Base-by-base conservation (phyloP, 2,797 vertebrate genomes). In the Myripristis jacobus region DNA sequence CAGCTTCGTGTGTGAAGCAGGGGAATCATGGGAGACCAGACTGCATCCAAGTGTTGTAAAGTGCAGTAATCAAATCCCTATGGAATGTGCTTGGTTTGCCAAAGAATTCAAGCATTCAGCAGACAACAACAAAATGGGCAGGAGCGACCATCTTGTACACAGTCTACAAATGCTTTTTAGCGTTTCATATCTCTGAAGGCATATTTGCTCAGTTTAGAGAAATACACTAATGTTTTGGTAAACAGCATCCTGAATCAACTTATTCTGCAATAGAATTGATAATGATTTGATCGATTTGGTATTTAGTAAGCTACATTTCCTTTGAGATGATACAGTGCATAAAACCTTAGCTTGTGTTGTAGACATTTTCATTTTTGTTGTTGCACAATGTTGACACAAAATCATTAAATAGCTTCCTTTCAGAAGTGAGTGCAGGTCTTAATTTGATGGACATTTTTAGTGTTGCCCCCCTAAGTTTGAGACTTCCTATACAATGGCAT, bases 21-120 rank as follows among this genome's bases (percentile, higher is more conserved):
- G 50, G 3, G 24, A 21, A 58, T 57, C 31, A 73, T 59, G 36
- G 0, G 15, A 66, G 55, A 58, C 2, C 70, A 62, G 56, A 80
- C 60, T 77, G 36, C 61, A 34, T 66, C 22, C 68, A 79, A 80
- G 3, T 54, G 16, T 51, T 75, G 41, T 34, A 22, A 43, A 76
- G 36, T 29, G 11, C 54, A 34, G 50, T 74, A 25, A 75, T 73
- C 24, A 70, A 66, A 85, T 77, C 53, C 73, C 51, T 1, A 1
- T 43, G 70, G 61, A 70, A 70, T 83, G 51, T 51, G 57, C 68
- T 61, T 55, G 34, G 10, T 48, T 74, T 68, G 60, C 63, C 61
- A 79, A 55, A 66, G 46, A 57, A 76, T 63, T 53, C 22, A 50
- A 59, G 31, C 51, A 29, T 72, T 67, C 27, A 19, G 22, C 22